phyloP scores from a whole-genome alignment of 2,797 vertebrate genomes.

The Gorsachius magnificus region DNA sequence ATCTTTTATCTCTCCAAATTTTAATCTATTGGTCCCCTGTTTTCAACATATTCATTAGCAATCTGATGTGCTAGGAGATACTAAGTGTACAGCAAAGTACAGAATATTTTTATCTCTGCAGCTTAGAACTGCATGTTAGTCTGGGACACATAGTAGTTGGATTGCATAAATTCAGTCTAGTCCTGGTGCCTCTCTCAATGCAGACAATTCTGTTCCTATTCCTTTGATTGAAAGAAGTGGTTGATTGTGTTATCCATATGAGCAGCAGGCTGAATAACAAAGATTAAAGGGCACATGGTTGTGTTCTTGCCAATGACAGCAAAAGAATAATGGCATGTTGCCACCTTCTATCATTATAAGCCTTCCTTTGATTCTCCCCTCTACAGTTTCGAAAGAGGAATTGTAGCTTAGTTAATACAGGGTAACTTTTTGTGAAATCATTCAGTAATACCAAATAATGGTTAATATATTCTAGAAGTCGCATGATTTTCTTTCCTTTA shows the following conservation, averaged over 20 bases:
- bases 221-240: conserved; percentile 41
- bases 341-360: not conserved
- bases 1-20: not conserved
- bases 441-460: not conserved
- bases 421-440: not conserved
- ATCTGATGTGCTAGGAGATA: not conserved
- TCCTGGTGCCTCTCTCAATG: not conserved
- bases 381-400: not conserved
- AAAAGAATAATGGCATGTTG: conserved; percentile 27
- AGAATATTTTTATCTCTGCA: not conserved
- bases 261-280: conserved; percentile 31
- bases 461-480: not conserved
- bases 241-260: conserved; percentile 30
- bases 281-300: conserved; percentile 37
- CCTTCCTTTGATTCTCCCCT: not conserved
- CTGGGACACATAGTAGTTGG: not conserved
- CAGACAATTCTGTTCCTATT: not conserved
- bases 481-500: not conserved
- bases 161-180: not conserved
- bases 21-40: not conserved
- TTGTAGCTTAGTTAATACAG: not conserved
- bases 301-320: conserved; percentile 34
- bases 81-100: not conserved
- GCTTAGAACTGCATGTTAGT: not conserved
- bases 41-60: not conserved